These are phyloP conservation scores for Nephrocerus scutellatus DNA, from an alignment of 2,888 invertebrate species.

Conservation along the genomic window DNA sequence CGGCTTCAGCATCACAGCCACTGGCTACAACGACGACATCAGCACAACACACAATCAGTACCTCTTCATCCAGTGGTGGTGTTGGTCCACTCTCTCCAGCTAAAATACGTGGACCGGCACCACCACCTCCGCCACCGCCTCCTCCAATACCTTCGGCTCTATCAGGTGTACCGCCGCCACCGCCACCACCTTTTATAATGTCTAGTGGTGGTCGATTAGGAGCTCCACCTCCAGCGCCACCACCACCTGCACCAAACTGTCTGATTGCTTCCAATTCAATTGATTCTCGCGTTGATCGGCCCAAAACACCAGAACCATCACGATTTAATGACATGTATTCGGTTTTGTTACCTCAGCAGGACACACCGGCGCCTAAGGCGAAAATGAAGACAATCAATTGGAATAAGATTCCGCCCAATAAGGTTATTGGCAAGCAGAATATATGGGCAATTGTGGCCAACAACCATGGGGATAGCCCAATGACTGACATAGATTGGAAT, in stretches of 20 bases:
- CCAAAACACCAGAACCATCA: conserved; percentile 35
- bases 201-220: conserved; percentile 34
- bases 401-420: conserved; percentile 91
- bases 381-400: conserved; percentile 98
- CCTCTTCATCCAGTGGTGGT: conserved; percentile 23
- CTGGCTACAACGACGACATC: conserved; percentile 28
- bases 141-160: conserved; percentile 48
- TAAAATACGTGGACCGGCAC: conserved; percentile 31
- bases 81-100: conserved; percentile 25
- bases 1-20: conserved; percentile 28
- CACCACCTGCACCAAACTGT: conserved; percentile 40
- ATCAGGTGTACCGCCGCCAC: conserved; percentile 48
- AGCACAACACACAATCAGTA: conserved; percentile 9
- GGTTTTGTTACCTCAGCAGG: conserved; percentile 74
- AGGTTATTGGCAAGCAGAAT: conserved; percentile 83
- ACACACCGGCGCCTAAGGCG: conserved; percentile 86
- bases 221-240: conserved; percentile 47
- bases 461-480: conserved; percentile 75
- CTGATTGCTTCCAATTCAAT: too few species aligned
- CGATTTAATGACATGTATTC: conserved; percentile 25
- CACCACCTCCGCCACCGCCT: conserved; percentile 50
- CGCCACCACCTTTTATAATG: conserved; percentile 49
- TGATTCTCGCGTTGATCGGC: conserved; percentile 14
- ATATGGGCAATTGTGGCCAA: conserved; percentile 88
- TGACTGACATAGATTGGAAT: conserved; percentile 82